A percentile compares a stretch with the other conserved stretches of the same genome.
phyloP scores from a whole-genome alignment of 1,140 invertebrate species.

The Andrena cerasifolii region DNA sequence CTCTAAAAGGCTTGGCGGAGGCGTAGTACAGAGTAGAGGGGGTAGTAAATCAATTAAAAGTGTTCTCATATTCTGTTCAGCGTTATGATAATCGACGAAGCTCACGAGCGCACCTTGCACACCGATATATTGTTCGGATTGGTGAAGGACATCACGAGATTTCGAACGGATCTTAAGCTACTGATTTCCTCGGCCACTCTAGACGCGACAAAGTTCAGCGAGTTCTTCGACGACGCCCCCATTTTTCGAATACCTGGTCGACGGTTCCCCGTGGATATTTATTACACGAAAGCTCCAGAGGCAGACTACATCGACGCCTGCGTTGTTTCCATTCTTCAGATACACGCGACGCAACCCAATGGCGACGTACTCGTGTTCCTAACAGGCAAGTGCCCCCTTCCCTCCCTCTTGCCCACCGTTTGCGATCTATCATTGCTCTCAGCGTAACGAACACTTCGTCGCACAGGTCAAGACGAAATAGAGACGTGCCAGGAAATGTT shows the following conservation, averaged over 20 bases:
- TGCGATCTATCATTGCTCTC: neutral
- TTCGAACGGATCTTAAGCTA: constrained; percentile 96
- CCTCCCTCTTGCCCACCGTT: no score
- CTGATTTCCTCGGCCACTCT: constrained; percentile 99
- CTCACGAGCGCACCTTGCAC: constrained; percentile 98
- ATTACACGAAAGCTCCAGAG: constrained; percentile 99
- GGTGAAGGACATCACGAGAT: constrained; percentile 98
- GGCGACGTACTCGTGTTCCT: constrained; percentile 99
- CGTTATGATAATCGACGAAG: constrained; percentile 99
- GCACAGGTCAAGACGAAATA: constrained; percentile 92
- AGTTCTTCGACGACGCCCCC: constrained; percentile 99
- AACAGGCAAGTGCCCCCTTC: constrained; percentile 86
- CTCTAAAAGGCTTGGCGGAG: no score
- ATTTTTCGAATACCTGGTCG: constrained; percentile 98
- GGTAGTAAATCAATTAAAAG: no score
- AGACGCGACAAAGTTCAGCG: constrained; percentile 99
- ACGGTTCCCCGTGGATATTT: constrained; percentile 96
- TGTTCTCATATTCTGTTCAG: constrained; percentile 83
- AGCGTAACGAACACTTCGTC: constrained; percentile 14
- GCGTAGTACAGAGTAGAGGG: no score
- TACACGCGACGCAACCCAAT: constrained; percentile 97
- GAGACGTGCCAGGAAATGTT: constrained; percentile 97
- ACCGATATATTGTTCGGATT: constrained; percentile 99
- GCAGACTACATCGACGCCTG: constrained; percentile 99
- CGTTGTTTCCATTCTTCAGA: constrained; percentile 98